Percentiles rank a stretch among this genome's conserved stretches.
Conservation (phyloP, 1,140 invertebrate genomes). For the Heliothis subflexa region DNA sequence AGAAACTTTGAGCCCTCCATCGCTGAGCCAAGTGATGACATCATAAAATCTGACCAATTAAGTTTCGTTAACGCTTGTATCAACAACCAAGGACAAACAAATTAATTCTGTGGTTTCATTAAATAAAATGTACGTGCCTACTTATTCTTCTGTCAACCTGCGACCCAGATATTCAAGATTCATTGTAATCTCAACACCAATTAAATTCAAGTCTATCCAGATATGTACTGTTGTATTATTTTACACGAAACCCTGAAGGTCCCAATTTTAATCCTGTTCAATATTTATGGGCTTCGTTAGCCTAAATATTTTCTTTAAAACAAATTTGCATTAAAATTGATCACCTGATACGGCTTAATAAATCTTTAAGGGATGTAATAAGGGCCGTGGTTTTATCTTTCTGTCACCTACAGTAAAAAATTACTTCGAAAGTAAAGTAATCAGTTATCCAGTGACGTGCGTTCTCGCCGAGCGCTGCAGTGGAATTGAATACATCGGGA, state of each 20-base stretch:
- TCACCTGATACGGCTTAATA: slow-evolving; percentile 24
- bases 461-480: slow-evolving; percentile 16
- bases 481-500: slow-evolving; percentile 39
- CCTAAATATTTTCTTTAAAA: slow-evolving; percentile 11
- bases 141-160: neutral
- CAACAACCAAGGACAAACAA: slow-evolving; percentile 17
- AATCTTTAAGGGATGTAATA: slow-evolving; percentile 36
- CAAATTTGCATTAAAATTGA: slow-evolving; percentile 12
- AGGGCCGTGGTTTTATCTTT: slow-evolving; percentile 26
- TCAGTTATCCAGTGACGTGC: slow-evolving; percentile 29
- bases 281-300: too few species aligned
- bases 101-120: neutral
- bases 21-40: neutral
- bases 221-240: neutral
- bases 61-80: neutral
- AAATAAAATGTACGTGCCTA: neutral
- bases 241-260: neutral
- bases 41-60: slow-evolving; percentile 5
- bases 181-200: too few species aligned
- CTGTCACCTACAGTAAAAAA: slow-evolving; percentile 20
- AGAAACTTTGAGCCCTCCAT: neutral
- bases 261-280: too few species aligned
- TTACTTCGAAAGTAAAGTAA: slow-evolving; percentile 41
- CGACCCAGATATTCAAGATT: too few species aligned
- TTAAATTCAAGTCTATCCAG: too few species aligned